Conservation (phyloP, 2,113 vertebrate species). For the Laticauda laticaudata region DNA sequence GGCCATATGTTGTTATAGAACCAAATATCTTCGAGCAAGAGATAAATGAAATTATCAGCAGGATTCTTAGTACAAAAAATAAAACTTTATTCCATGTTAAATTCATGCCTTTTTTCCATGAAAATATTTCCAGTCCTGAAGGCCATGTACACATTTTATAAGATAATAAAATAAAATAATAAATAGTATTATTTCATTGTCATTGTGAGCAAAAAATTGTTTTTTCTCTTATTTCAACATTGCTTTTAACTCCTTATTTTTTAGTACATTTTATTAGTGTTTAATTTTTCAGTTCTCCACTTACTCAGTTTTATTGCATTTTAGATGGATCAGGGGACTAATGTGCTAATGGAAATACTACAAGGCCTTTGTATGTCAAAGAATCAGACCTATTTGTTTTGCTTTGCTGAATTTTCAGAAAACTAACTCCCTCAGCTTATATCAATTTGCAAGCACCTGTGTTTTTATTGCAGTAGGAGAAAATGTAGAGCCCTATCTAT, state of each 20-base stretch:
- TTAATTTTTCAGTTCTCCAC: neutral
- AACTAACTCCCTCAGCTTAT: constrained; percentile 15
- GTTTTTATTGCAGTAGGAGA: constrained; percentile 23
- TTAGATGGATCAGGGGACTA: neutral
- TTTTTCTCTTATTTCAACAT: neutral
- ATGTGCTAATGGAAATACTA: neutral
- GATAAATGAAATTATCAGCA: neutral
- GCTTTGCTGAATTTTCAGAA: neutral
- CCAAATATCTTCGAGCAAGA: neutral
- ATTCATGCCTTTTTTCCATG: neutral
- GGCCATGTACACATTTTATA: neutral
- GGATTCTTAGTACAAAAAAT: neutral
- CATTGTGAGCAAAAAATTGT: neutral
- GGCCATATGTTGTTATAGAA: neutral
- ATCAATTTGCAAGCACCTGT: constrained; percentile 16
- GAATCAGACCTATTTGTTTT: neutral
- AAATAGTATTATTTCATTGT: neutral
- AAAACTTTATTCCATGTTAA: neutral
- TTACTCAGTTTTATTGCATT: neutral
- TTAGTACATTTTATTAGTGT: neutral
- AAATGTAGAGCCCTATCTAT: constrained; percentile 10
- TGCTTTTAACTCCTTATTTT: neutral
- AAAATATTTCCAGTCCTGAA: neutral
- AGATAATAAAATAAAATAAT: too few relatives aligned
- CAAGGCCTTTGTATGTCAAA: neutral